These are phyloP conservation scores for Menidia menidia DNA, from an alignment of 2,797 vertebrate genomes.

Conservation along the genomic window DNA sequence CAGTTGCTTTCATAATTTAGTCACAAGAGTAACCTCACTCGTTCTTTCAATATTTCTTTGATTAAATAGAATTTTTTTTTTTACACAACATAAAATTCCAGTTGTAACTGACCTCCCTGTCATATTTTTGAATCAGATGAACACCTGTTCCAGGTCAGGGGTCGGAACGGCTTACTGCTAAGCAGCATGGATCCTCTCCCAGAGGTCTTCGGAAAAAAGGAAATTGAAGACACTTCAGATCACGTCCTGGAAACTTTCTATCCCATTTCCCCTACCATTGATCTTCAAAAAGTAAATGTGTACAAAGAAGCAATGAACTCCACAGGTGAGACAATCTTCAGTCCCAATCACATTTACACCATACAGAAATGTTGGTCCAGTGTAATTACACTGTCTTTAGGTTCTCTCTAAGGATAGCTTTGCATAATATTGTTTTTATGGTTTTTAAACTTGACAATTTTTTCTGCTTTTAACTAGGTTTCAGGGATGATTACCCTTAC, in stretches of 20 bases:
- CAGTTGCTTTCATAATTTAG: neutral
- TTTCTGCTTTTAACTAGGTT: constrained; percentile 81
- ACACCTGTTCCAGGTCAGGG: constrained; percentile 87
- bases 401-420: neutral
- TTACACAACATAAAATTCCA: too few relatives aligned
- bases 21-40: neutral
- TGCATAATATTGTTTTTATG: neutral
- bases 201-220: constrained; percentile 81
- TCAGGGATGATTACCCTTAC: constrained; percentile 86
- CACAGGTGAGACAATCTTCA: constrained; percentile 76
- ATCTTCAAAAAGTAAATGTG: constrained; percentile 86
- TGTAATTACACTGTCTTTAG: neutral
- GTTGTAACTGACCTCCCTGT: neutral
- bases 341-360: neutral
- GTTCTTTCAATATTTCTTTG: too few relatives aligned
- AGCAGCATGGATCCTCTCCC: constrained; percentile 84
- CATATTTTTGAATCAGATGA: constrained; percentile 80
- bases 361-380: too few relatives aligned
- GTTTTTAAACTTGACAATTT: neutral
- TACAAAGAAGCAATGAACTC: constrained; percentile 80
- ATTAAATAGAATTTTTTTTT: too few relatives aligned
- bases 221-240: constrained; percentile 83
- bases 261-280: constrained; percentile 90
- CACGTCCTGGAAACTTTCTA: constrained; percentile 87
- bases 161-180: constrained; percentile 82